Evolutionary conservation across 2,797 vertebrate species (phyloP).

Genomic region (Halcyon chelicuti): DNA sequence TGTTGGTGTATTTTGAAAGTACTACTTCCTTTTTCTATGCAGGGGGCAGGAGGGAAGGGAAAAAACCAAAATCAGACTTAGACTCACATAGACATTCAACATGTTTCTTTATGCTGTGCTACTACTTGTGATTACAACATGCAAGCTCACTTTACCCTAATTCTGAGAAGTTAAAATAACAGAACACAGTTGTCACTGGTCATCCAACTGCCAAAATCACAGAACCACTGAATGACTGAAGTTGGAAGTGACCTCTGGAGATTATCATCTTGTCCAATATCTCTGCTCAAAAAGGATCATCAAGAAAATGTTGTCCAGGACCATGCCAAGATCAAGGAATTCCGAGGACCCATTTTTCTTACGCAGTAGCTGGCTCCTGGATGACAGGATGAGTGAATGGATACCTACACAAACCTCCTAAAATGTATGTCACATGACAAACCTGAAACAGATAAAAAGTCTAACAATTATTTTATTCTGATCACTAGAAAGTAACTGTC

Average conservation of each 20-base stretch:
- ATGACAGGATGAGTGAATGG: not conserved
- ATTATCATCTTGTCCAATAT: not conserved
- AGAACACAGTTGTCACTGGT: not conserved
- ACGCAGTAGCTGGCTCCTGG: not conserved
- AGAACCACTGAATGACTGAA: not conserved
- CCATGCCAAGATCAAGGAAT: not conserved
- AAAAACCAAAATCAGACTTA: not conserved
- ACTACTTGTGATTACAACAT: not conserved
- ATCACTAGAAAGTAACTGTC: not conserved
- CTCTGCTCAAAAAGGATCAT: not conserved
- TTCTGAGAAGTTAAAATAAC: not conserved
- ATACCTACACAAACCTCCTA: not conserved
- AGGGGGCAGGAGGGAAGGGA: not conserved
- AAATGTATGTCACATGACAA: not conserved
- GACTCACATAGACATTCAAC: not conserved
- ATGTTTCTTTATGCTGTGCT: not conserved
- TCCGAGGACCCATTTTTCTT: not conserved
- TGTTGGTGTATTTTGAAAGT: not conserved
- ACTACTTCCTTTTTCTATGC: constrained; percentile 18
- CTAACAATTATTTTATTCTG: not conserved
- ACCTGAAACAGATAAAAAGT: not conserved
- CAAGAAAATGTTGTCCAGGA: not conserved
- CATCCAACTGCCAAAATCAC: not conserved
- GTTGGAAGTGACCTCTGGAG: not conserved
- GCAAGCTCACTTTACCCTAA: not conserved